These are phyloP conservation scores for Nephila pilipes DNA, from an alignment of 1,140 invertebrate genomes.

Conservation along the genomic window DNA sequence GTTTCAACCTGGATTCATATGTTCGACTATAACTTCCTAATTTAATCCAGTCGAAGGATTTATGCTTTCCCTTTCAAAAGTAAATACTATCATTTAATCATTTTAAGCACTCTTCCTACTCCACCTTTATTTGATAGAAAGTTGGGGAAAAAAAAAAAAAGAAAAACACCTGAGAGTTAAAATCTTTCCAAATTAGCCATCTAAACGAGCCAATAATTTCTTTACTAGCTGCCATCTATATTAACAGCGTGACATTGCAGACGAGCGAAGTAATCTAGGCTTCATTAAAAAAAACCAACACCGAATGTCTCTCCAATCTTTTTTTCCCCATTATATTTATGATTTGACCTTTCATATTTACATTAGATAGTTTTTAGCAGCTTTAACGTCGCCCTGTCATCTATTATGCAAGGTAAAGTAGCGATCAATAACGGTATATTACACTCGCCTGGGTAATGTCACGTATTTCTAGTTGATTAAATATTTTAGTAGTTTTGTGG, in stretches of 20 bases:
- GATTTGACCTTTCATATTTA: slow-evolving; percentile 32
- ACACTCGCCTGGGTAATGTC: background rate
- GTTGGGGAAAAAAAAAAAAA: background rate
- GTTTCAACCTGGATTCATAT: background rate
- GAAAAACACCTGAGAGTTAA: background rate
- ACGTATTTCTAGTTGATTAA: background rate
- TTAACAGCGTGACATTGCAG: background rate
- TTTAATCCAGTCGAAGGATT: background rate
- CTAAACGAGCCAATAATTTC: background rate
- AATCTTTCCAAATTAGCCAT: background rate
- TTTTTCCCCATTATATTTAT: background rate
- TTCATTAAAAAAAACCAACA: background rate
- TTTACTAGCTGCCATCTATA: background rate
- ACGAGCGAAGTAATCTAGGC: background rate
- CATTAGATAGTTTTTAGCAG: slow-evolving; percentile 11
- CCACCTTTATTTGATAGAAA: background rate
- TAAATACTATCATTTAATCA: background rate
- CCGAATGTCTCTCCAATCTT: background rate
- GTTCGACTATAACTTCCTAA: background rate
- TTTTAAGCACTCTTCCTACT: background rate
- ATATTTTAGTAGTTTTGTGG: slow-evolving; percentile 1
- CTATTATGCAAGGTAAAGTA: background rate
- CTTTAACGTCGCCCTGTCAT: background rate
- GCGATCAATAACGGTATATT: background rate
- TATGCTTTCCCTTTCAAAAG: background rate